phyloP scores from a whole-genome alignment of 53 echinoderm and acorn worm species.

The Holothuria scabra region DNA sequence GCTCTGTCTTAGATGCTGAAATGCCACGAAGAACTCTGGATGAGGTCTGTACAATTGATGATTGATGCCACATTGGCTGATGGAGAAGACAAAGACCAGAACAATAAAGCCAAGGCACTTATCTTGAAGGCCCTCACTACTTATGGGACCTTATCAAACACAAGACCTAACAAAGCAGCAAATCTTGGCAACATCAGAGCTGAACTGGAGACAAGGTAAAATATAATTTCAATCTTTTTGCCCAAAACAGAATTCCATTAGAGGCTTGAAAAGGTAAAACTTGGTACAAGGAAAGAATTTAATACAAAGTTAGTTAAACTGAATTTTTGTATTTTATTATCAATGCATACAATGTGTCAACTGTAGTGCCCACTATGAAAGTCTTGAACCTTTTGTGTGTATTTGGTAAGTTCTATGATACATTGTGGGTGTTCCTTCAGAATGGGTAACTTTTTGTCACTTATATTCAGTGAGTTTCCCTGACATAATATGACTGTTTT shows the following conservation, averaged over 20 bases:
- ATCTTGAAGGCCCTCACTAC: slow-evolving; percentile 67
- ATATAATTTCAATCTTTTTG: neutral
- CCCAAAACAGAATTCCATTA: neutral
- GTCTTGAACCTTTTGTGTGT: no score
- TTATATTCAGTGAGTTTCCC: no score
- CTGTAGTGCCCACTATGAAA: no score
- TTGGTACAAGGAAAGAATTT: no score
- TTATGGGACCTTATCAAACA: slow-evolving; percentile 48
- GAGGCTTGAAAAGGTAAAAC: no score
- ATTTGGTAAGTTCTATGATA: no score
- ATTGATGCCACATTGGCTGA: slow-evolving; percentile 83
- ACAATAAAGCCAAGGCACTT: slow-evolving; percentile 88
- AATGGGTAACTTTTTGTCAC: no score
- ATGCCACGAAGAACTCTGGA: slow-evolving; percentile 78
- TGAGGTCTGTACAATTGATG: slow-evolving; percentile 71
- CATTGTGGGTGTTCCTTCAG: no score
- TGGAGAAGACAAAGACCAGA: slow-evolving; percentile 74
- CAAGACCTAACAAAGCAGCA: slow-evolving; percentile 81
- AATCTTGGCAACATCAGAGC: slow-evolving; percentile 71
- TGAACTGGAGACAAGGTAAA: slow-evolving; percentile 86
- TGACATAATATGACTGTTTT: no score
- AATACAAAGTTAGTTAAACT: no score
- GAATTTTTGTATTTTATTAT: neutral
- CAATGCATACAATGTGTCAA: no score
- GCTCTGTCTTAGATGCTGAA: neutral